Base-by-base conservation (phyloP, 1,140 invertebrate genomes). In the Aphidius gifuensis region DNA sequence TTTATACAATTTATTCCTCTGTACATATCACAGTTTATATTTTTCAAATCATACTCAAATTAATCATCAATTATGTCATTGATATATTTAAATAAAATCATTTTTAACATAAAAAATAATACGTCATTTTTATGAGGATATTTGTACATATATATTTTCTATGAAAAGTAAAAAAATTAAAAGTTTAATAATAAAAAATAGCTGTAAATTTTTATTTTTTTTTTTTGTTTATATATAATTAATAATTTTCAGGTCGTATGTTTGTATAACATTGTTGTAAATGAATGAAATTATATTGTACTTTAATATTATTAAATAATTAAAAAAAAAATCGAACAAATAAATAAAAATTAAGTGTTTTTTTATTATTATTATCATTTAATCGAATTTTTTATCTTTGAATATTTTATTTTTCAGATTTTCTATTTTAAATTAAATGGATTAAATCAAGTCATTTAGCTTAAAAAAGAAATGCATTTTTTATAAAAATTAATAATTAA, bases 131-230 rank as follows among this genome's bases (percentile, higher is more conserved):
- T 32, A 32, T 32, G 23, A 32, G 23, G 4, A 38, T 39, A 7
- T 5, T 9, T 53, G 21, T 39, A 39, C 23, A 39, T 39, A 11
- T 73, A 73, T 72, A 71, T 73, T 73, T 73, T 71, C 71, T 70
- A 71, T 72, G 66, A 67, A 67, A 66, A 65, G 61, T 72, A 69
- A 45, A 56, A 73, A 72, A 71, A 44, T 7, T 7, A 44, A 44
- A 44, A 44, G 6, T 39, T 1, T 39, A 44, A 44, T 3, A 3
- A 3, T 8, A 44, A 44, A 44, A 11, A 44, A 44, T 8, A 44
- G 43, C 2, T 11, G 7, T 8, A 44, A 44, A 2, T 67, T 73
- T 71, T 73, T 72, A 73, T 74, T 72, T 74, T 71, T 71, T 65
- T 68, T 55, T 40, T 5, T 16, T n/a, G 38, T n/a, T 5, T 55